These are phyloP conservation scores for Eunapius fragilis DNA, from an alignment of 37 sponge, comb jelly and placozoan genomes.

Conservation along the genomic window DNA sequence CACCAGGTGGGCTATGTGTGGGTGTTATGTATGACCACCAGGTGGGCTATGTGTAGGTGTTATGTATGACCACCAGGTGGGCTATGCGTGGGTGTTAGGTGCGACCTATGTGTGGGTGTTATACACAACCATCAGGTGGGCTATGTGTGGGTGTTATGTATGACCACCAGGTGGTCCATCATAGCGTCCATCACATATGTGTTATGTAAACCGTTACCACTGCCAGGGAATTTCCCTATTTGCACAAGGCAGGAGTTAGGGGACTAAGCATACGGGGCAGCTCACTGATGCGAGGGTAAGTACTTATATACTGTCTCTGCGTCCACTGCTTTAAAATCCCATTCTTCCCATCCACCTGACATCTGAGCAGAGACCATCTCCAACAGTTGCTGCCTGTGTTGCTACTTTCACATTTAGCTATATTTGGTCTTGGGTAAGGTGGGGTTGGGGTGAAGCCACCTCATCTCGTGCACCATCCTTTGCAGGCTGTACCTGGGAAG, in stretches of 20 bases:
- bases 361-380: slow-evolving; percentile 4
- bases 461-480: not conserved
- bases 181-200: too few species aligned
- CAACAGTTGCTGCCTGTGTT: slow-evolving; percentile 48
- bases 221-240: not conserved
- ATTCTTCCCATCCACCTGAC: not conserved
- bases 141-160: too few species aligned
- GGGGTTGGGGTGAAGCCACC: not conserved
- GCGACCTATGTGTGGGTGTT: too few species aligned
- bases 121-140: too few species aligned
- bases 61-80: too few species aligned
- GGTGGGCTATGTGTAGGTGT: too few species aligned
- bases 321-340: not conserved
- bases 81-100: too few species aligned
- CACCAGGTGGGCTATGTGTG: too few species aligned
- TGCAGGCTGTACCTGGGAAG: slow-evolving; percentile 4
- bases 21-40: too few species aligned
- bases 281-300: not conserved
- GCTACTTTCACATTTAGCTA: slow-evolving; percentile 58
- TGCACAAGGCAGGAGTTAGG: not conserved
- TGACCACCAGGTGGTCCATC: too few species aligned
- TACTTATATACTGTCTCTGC: not conserved
- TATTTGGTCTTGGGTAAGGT: slow-evolving; percentile 69
- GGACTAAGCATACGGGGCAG: not conserved
- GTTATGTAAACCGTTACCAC: too few species aligned